Evolutionary conservation across 2,113 vertebrate genomes (phyloP).

Genomic region (Ramphastos sulfuratus): DNA sequence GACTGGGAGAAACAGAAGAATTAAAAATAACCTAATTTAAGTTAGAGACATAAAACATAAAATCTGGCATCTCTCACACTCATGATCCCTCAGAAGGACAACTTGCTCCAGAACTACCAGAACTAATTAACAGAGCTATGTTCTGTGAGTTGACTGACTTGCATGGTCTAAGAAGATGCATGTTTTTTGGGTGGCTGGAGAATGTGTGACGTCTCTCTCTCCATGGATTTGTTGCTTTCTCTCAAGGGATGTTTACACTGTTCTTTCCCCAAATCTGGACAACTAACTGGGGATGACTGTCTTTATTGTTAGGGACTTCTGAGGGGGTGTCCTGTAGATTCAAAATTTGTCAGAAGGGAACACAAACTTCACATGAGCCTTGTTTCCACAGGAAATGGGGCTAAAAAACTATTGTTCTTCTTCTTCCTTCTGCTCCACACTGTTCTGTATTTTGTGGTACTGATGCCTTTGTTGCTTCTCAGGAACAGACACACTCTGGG

Average conservation of each 20-base stretch:
- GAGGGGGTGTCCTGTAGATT: not conserved
- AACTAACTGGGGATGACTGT: not conserved
- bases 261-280: not conserved
- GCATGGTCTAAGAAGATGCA: constrained; percentile 21
- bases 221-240: not conserved
- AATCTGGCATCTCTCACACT: not conserved
- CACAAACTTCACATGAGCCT: not conserved
- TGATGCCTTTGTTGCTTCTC: not conserved
- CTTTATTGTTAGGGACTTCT: not conserved
- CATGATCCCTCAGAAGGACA: not conserved
- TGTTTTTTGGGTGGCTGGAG: constrained; percentile 12
- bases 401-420: not conserved
- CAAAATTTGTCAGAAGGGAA: not conserved
- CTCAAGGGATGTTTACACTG: not conserved
- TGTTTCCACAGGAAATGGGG: not conserved
- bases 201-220: not conserved
- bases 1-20: not conserved
- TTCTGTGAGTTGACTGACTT: constrained; percentile 16
- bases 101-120: not conserved
- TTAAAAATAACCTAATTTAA: not conserved
- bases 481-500: not conserved
- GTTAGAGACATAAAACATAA: not conserved
- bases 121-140: constrained; percentile 28
- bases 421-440: not conserved
- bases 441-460: not conserved